Evolutionary conservation across 2,888 invertebrate species (phyloP), one percentile per base, ranked within the genome.

Genomic region (Phaonia tiefii): DNA sequence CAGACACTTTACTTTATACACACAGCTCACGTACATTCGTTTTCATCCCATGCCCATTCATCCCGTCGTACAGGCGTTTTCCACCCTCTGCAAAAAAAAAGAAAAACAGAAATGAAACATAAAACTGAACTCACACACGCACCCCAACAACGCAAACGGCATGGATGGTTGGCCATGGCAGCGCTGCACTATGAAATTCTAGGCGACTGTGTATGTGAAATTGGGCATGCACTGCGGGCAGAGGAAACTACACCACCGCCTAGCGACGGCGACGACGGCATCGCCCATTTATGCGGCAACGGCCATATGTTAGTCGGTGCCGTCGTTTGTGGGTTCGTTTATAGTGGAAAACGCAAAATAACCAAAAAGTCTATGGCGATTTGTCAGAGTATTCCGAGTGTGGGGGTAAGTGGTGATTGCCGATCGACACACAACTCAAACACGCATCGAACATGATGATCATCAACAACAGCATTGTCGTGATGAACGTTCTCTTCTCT

Each of bases 251-350:
- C 26, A 49, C 25, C 63, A 80, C 63, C 80, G 76, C 80, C 76
- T 80, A 80, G 58, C 65, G 80, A 80, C 77, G 66, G 67, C 71
- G 22, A 70, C 70, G 7, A 39, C 39, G 39, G n/a, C 15, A 15
- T 5, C 31, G 31, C 8, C 8, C 31, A 8, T 31, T 31, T 31
- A 8, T 31, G 3, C 31, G 31, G 31, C 31, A 31, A 58, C 37
- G 22, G 8, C 22, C 42, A 42, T 42, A 42, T 63, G 42, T 13
- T 39, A 39, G 63, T 2, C 31, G 37, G 31, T 58, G 11, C 20
- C 37, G 22, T 22, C 54, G 5, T 31, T 31, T 31, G 31, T 31
- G 3, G 31, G 8, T n/a, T n/a, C n/a, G n/a, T n/a, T n/a, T n/a
- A n/a, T 2, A 22, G 20, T 22, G 51, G 51, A 17, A 51, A 22